Conservation (phyloP, 2,113 vertebrate genomes). For the Brienomyrus brachyistius region DNA sequence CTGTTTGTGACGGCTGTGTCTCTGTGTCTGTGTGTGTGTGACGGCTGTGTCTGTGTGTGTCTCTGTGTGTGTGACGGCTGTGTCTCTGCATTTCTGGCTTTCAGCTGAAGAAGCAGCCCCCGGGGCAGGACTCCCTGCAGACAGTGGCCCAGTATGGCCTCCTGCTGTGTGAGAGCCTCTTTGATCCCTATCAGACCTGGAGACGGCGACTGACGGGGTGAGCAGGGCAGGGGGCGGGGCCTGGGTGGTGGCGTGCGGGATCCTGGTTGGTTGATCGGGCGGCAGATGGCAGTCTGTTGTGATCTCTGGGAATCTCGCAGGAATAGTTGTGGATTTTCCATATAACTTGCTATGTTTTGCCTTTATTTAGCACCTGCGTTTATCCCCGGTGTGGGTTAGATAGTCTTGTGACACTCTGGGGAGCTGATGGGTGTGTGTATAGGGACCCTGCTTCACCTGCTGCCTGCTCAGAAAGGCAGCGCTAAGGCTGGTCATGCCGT, state of each 20-base stretch:
- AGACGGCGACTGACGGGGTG: slow-evolving; percentile 78
- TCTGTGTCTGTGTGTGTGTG: neutral
- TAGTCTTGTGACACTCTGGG: neutral
- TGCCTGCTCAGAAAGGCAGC: neutral
- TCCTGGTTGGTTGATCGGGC: neutral
- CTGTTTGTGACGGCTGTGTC: neutral
- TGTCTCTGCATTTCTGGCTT: neutral
- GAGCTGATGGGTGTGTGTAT: neutral
- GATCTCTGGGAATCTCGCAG: neutral
- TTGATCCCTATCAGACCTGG: slow-evolving; percentile 93
- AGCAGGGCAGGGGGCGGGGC: slow-evolving; percentile 33
- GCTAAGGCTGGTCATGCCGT: neutral
- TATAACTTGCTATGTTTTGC: neutral
- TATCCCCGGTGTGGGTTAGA: too few species aligned
- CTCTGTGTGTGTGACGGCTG: neutral
- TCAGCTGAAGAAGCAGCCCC: slow-evolving; percentile 66
- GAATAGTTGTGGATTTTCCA: neutral
- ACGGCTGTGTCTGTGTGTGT: neutral
- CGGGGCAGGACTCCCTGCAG: slow-evolving; percentile 56
- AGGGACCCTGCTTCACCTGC: neutral
- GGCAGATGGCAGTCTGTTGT: neutral
- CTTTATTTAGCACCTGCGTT: neutral
- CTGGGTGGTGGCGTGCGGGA: neutral
- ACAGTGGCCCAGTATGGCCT: slow-evolving; percentile 68
- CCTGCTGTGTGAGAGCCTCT: slow-evolving; percentile 82